Evolutionary conservation across 2,113 vertebrate genomes (phyloP).

Genomic region (Barbus barbus): DNA sequence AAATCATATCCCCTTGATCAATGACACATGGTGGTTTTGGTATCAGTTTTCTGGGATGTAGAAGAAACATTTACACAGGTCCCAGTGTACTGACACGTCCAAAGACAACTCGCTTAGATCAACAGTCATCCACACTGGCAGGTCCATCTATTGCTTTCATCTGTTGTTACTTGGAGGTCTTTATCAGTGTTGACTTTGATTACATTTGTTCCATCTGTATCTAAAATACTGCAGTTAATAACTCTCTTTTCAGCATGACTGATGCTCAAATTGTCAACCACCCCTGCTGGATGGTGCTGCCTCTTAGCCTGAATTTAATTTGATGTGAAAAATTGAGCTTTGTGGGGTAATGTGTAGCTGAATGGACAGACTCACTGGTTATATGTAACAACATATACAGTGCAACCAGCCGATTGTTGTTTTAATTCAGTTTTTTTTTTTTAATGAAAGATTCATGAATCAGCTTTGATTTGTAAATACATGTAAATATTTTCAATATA

Average conservation of each 20-base stretch:
- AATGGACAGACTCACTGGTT: background rate
- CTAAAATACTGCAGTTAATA: background rate
- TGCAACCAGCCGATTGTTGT: no score
- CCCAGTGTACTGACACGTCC: background rate
- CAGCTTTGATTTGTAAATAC: no score
- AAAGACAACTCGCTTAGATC: slow-evolving; percentile 5
- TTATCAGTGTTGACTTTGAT: background rate
- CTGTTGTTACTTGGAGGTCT: background rate
- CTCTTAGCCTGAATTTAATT: background rate
- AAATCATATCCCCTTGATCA: slow-evolving; percentile 45
- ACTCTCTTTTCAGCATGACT: slow-evolving; percentile 2
- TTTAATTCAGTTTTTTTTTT: no score
- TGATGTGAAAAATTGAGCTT: background rate
- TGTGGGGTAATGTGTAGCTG: background rate
- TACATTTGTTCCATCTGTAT: background rate
- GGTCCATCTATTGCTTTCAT: background rate
- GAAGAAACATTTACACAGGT: slow-evolving; percentile 23
- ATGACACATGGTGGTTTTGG: slow-evolving; percentile 28
- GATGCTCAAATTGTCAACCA: background rate
- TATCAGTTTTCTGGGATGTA: slow-evolving; percentile 33
- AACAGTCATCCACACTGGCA: background rate
- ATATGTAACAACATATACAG: background rate
- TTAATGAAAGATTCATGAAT: no score
- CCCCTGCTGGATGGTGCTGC: background rate
- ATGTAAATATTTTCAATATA: no score